Base-by-base conservation (phyloP, 2,888 invertebrate species). In the Junonia oenone region DNA sequence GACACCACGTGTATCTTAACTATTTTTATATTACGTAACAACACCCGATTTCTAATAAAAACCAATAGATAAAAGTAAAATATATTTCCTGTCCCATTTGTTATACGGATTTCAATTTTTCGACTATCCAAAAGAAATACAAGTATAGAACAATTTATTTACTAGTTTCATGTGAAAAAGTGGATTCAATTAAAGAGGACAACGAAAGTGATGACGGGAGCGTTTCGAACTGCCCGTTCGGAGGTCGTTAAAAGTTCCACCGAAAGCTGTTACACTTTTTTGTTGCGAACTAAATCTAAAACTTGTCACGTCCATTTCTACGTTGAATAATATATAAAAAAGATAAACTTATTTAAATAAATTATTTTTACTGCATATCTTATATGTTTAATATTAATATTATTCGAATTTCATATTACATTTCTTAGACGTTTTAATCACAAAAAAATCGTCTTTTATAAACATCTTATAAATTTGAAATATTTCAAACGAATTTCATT, bases 171-270 rank as follows among this genome's bases (percentile, higher is more conserved):
- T 27, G 9, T 47, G 26, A 58, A 55, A 52, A 55, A 40, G 40
- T 33, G 19, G 38, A 52, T 46, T 58, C 58, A 58, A 58, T 61
- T 55, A 61, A 56, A 50, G 46, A 37, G 31, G 45, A 55, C 51
- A 51, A 50, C 48, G 45, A 55, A 63, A 64, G 58, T 65, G 66
- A 65, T 50, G 64, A 69, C 66, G 52, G 45, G 52, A 50, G 50
- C 46, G 45, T 53, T 51, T 37, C 47, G 43, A 55, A 43, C 13
- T 40, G 46, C 49, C 31, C 58, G 52, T 51, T 52, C 45, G 65
- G 61, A 62, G 65, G 65, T 83, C 80, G 74, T 83, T 83, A 83
- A 78, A 83, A 83, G 74, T 82, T 83, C 75, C 74, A 68, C 65
- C 72, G 63, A 75, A 78, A 73, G 71, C 63, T 59, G 70, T 72